Conservation (phyloP, 2,113 vertebrate species). For the Coptodon bakossiorum region DNA sequence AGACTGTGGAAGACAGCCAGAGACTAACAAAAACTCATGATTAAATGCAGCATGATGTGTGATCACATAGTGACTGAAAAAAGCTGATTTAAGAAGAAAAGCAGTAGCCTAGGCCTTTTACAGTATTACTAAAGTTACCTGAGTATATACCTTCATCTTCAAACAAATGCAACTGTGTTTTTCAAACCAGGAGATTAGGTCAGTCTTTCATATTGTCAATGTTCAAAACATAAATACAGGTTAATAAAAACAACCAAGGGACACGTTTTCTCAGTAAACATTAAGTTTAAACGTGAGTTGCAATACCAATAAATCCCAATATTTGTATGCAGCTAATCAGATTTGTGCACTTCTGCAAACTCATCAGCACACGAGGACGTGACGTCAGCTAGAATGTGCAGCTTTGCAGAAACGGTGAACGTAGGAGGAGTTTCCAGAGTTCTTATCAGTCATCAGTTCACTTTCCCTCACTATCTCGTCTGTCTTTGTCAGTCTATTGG, state of each 20-base stretch:
- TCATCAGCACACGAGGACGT: neutral
- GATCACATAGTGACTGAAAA: neutral
- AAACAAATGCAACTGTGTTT: neutral
- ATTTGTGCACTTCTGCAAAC: neutral
- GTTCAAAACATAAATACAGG: neutral
- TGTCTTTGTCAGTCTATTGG: neutral
- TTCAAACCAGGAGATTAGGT: neutral
- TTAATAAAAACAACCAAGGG: neutral
- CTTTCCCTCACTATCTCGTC: neutral
- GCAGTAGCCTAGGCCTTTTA: neutral
- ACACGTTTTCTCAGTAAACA: rapidly evolving
- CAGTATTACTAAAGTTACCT: rapidly evolving
- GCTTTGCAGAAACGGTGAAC: neutral
- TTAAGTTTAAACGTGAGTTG: rapidly evolving
- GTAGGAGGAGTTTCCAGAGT: neutral
- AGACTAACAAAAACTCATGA: neutral
- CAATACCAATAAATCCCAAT: neutral
- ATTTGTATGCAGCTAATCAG: neutral
- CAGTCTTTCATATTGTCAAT: neutral
- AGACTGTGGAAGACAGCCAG: neutral
- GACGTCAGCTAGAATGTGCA: neutral
- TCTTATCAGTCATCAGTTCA: neutral
- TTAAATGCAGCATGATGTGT: neutral
- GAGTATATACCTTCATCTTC: neutral
- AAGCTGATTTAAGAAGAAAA: neutral